A percentile compares a stretch with the other conserved stretches of the same genome.
Conservation (phyloP, 2,797 vertebrate genomes). For the Carapus acus region DNA sequence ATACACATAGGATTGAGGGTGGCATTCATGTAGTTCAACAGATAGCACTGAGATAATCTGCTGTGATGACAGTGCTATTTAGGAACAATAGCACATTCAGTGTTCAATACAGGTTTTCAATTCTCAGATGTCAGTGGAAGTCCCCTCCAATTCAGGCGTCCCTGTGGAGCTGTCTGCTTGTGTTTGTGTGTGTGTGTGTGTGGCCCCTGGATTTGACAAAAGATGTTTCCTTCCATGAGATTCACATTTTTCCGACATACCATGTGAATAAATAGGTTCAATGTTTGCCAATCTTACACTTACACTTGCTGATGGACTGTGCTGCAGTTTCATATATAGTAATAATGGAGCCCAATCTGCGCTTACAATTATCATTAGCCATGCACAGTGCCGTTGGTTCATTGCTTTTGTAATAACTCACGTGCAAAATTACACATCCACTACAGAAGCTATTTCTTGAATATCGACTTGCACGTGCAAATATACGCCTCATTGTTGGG, state of each 20-base stretch:
- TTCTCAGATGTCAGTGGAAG: conserved; percentile 61
- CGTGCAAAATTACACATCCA: conserved; percentile 3
- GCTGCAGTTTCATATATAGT: not conserved
- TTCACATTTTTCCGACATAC: too few species aligned
- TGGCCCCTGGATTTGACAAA: conserved; percentile 29
- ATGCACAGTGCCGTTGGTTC: not conserved
- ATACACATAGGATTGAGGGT: too few species aligned
- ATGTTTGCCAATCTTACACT: too few species aligned
- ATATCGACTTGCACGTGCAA: too few species aligned
- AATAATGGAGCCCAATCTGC: conserved; percentile 12
- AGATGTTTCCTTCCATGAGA: conserved; percentile 22
- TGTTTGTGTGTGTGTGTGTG: too few species aligned
- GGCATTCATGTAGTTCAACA: too few species aligned
- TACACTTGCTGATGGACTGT: too few species aligned
- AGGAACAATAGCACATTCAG: conserved; percentile 36
- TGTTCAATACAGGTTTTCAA: conserved; percentile 32
- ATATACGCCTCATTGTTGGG: too few species aligned
- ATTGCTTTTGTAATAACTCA: not conserved
- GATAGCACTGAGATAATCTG: too few species aligned
- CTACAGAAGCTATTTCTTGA: too few species aligned
- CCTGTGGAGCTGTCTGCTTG: conserved; percentile 6
- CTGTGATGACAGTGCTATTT: not conserved
- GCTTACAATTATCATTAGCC: conserved; percentile 10
- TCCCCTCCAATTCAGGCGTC: conserved; percentile 42
- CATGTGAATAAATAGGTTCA: too few species aligned